Base-by-base conservation (phyloP, 2,888 invertebrate genomes). In the Lithosia quadra region DNA sequence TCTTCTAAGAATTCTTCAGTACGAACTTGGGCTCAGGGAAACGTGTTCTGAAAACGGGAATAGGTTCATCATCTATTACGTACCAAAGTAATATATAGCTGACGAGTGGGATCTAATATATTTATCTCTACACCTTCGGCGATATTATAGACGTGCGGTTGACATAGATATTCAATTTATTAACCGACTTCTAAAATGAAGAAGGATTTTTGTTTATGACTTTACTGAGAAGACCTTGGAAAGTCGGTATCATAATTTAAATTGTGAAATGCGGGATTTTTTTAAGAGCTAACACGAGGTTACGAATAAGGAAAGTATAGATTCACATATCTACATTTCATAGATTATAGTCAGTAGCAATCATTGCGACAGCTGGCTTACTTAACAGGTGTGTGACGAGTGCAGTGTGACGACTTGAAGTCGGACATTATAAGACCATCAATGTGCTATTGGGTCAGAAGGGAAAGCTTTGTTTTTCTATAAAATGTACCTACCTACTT, bases 401-500 rank as follows among this genome's bases (percentile, higher is more conserved):
- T 49, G 49, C 1, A 0, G 43, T 49, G 22, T 64, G 28, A 39
- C 36, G 13, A 24, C 24, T 63, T 22, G 34, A 36, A 34, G 49
- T 53, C 57, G 18, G 21, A 39, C 57, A 71, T 68, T 61, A 61
- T 61, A 65, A 56, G 10, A 65, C 33, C 68, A 39, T 68, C 60
- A 65, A 43, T 56, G 22, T 60, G 39, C 36, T 68, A 60, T 60
- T 56, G 56, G 60, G 64, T 61, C 56, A 68, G 33, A 61, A 56
- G 58, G 11, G 68, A 68, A 61, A 65, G 39, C 43, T 18, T 55
- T 24, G 24, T 43, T 58, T 28, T 63, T 57, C 13, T 34, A 33
- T 33, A n/a, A 39, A 10, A 11, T 56, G n/a, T n/a, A n/a, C n/a
- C n/a, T n/a, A 34, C 24, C 9, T 0, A 43, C 55, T 56, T 63